Evolutionary conservation across 2,797 vertebrate genomes (phyloP).

Genomic region (Benthosema pterotum): DNA sequence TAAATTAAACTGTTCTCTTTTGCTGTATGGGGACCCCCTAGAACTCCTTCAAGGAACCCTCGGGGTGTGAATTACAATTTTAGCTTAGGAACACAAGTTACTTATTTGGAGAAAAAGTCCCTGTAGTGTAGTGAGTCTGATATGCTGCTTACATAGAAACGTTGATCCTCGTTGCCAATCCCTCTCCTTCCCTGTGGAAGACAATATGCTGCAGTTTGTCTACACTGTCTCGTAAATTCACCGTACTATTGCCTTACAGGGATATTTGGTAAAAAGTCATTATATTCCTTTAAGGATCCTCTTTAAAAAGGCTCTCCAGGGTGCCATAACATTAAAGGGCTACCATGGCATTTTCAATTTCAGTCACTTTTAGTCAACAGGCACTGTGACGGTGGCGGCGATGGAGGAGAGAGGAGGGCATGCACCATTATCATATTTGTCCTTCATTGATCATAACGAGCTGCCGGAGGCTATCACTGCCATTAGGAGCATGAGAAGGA

Average conservation of each 20-base stretch:
- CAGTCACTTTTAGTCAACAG: conserved; percentile 42
- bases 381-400: conserved; percentile 5
- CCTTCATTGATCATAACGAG: conserved; percentile 41
- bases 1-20: no score
- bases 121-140: conserved; percentile 11
- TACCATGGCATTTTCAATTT: conserved; percentile 42
- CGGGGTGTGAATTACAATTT: no score
- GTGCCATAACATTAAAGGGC: conserved; percentile 32
- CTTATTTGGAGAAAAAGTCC: no score
- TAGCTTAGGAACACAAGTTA: no score
- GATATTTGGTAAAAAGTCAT: conserved; percentile 28
- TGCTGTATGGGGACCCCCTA: no score
- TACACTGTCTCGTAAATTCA: conserved; percentile 39
- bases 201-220: conserved; percentile 42
- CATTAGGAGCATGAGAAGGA: conserved; percentile 19
- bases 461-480: conserved; percentile 29
- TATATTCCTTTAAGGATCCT: conserved; percentile 18
- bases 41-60: no score
- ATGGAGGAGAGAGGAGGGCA: conserved; percentile 5
- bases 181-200: conserved; percentile 11
- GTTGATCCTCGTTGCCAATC: conserved; percentile 36
- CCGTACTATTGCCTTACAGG: conserved; percentile 40
- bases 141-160: conserved; percentile 47
- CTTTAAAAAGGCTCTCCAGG: conserved; percentile 4
- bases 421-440: conserved; percentile 39